Percentiles rank a stretch among this genome's conserved stretches.
These are phyloP conservation scores for Eulithis prunata DNA, from an alignment of 2,888 invertebrate species.

Conservation along the genomic window DNA sequence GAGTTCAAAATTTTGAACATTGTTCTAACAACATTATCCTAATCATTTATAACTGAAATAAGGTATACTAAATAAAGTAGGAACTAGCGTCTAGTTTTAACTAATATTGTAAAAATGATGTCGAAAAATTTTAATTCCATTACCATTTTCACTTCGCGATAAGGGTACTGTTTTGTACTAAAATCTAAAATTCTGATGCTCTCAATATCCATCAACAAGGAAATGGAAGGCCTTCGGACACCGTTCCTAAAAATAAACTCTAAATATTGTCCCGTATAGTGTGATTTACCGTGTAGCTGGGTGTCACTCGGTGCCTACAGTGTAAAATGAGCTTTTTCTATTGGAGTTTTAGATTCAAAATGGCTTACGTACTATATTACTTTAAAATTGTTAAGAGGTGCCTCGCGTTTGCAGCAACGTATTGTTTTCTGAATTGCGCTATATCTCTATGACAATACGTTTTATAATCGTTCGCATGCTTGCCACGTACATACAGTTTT, in stretches of 20 bases:
- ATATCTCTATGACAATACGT: not conserved
- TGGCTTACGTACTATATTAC: not conserved
- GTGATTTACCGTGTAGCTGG: constrained; percentile 41
- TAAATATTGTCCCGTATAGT: constrained; percentile 46
- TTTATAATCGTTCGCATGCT: not conserved
- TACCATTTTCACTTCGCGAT: too few species aligned
- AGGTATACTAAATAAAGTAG: too few species aligned
- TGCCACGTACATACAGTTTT: not conserved
- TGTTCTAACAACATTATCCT: too few species aligned
- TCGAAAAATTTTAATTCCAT: too few species aligned
- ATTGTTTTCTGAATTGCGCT: constrained; percentile 1
- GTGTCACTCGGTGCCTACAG: not conserved
- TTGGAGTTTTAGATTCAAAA: not conserved
- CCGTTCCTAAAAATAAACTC: constrained; percentile 44
- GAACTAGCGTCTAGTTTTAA: too few species aligned
- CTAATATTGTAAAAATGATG: too few species aligned
- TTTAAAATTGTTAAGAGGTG: not conserved
- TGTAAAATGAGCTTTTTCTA: not conserved
- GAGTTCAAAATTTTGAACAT: too few species aligned
- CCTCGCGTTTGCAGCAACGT: not conserved
- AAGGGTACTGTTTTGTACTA: not conserved
- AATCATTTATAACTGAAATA: too few species aligned
- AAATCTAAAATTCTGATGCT: constrained; percentile 1
- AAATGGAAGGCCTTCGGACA: constrained; percentile 36
- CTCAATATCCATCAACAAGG: constrained; percentile 24